A percentile compares a stretch with the other conserved stretches of the same genome.
These are phyloP conservation scores for Apis cerana DNA, from an alignment of 1,140 invertebrate genomes.

Conservation along the genomic window DNA sequence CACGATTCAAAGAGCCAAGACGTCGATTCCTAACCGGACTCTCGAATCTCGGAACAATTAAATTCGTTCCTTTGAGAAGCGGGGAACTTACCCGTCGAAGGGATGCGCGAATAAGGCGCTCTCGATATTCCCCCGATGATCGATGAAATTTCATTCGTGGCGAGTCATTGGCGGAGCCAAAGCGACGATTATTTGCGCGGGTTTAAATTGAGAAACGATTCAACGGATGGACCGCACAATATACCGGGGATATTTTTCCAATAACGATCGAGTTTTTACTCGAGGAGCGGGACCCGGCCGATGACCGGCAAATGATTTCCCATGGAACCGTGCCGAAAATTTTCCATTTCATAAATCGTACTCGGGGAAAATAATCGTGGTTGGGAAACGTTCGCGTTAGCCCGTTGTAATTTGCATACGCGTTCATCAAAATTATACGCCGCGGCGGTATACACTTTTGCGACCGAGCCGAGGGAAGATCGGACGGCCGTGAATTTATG, in stretches of 20 bases:
- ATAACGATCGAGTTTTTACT: neutral
- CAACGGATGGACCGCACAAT: neutral
- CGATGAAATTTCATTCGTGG: neutral
- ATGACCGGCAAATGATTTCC: conserved; percentile 14
- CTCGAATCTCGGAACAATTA: neutral
- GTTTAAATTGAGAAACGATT: neutral
- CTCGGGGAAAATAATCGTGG: neutral
- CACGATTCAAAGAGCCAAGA: neutral
- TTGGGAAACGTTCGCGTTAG: conserved; percentile 3
- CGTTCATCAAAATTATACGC: conserved; percentile 39
- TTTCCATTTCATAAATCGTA: conserved; percentile 20
- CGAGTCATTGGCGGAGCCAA: neutral
- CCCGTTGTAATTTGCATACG: conserved; percentile 30
- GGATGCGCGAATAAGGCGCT: neutral
- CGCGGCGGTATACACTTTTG: neutral
- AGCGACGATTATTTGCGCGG: too few relatives aligned
- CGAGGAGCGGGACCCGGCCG: neutral
- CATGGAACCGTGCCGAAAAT: conserved; percentile 6
- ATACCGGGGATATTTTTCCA: neutral
- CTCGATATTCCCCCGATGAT: neutral
- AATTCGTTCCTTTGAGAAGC: neutral
- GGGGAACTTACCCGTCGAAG: neutral
- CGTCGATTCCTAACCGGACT: neutral
- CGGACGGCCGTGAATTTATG: conserved; percentile 21
- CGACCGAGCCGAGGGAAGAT: neutral